phyloP scores from a whole-genome alignment of 2,113 vertebrate species.

The Calyptommatus sinebrachiatus region DNA sequence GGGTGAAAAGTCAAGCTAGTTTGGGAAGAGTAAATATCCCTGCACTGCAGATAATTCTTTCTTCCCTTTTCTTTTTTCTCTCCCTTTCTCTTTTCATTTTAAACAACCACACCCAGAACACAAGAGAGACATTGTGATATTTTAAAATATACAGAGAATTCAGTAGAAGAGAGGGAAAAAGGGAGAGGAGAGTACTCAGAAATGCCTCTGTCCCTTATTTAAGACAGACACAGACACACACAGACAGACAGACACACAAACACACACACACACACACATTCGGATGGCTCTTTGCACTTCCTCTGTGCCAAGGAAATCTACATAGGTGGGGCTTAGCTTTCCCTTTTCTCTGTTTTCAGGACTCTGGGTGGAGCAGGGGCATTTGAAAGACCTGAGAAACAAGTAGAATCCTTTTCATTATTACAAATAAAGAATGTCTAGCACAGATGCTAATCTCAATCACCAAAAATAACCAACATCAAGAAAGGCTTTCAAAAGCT shows the following conservation, averaged over 20 bases:
- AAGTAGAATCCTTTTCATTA: slow-evolving; percentile 5
- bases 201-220: neutral
- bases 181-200: neutral
- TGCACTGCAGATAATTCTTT: fast-evolving
- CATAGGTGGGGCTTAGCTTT: neutral
- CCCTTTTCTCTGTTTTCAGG: neutral
- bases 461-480: neutral
- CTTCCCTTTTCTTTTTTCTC: neutral
- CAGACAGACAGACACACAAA: neutral
- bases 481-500: neutral
- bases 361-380: slow-evolving; percentile 43
- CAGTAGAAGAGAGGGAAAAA: neutral
- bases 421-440: slow-evolving; percentile 14
- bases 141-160: neutral
- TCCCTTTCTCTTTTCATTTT: slow-evolving; percentile 3
- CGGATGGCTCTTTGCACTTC: fast-evolving
- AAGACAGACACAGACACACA: fast-evolving
- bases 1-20: too few relatives aligned
- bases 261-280: neutral
- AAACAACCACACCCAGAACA: neutral
- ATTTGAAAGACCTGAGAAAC: slow-evolving; percentile 54
- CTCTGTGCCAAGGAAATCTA: neutral
- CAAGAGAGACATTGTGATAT: neutral
- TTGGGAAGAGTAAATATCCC: neutral
- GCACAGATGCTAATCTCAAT: neutral